Conservation (phyloP, 2,888 invertebrate species). For the Sminthurinus aureus region DNA sequence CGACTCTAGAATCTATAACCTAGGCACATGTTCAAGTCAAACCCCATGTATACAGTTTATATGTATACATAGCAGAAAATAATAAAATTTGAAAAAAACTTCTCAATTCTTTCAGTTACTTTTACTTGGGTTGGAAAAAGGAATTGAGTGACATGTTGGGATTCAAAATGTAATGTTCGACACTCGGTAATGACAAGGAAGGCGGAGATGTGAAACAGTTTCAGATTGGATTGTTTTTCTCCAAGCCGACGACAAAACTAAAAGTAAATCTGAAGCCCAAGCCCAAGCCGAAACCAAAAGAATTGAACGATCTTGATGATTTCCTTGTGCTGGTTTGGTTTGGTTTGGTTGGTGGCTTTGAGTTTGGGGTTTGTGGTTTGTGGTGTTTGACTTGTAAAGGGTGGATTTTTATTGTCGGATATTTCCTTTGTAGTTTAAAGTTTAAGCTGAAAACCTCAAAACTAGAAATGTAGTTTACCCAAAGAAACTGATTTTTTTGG, state of each 20-base stretch:
- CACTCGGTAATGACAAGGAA: slow-evolving; percentile 4
- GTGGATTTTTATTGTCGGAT: not conserved
- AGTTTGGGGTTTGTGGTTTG: not conserved
- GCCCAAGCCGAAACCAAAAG: no score
- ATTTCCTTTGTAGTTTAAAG: not conserved
- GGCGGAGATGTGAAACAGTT: slow-evolving; percentile 24
- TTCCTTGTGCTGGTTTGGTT: not conserved
- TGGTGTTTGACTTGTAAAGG: not conserved
- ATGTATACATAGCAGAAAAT: no score
- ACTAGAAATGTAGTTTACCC: not conserved
- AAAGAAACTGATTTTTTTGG: not conserved
- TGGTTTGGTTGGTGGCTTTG: not conserved
- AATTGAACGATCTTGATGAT: not conserved
- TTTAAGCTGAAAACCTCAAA: not conserved
- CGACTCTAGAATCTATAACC: no score
- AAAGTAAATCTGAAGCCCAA: no score
- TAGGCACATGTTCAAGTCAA: no score
- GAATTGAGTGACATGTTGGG: not conserved
- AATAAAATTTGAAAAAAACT: no score
- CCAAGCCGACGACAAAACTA: not conserved
- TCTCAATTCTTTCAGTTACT: no score
- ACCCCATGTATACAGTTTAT: no score
- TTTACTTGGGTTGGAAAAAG: not conserved
- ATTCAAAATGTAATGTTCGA: not conserved
- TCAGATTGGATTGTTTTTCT: slow-evolving; percentile 16